Percentiles rank a stretch among this genome's conserved stretches.
Conservation (phyloP, 2,113 vertebrate genomes). For the Cariama cristata region DNA sequence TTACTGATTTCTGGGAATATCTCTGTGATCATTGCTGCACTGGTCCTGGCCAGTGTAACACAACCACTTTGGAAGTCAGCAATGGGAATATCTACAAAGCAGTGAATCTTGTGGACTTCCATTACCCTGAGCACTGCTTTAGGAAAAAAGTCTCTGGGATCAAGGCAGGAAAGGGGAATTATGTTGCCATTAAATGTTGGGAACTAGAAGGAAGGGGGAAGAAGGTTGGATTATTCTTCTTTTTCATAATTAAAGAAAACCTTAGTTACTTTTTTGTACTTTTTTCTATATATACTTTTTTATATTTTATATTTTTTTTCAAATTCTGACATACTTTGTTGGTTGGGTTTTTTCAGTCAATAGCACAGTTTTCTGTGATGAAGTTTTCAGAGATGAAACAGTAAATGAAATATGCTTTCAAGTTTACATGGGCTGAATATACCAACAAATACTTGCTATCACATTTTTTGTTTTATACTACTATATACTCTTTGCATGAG, state of each 20-base stretch:
- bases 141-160: background rate
- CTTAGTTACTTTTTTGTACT: accelerated
- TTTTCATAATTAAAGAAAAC: background rate
- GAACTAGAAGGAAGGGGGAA: background rate
- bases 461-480: background rate
- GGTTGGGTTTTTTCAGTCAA: background rate
- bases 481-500: background rate
- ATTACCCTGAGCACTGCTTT: background rate
- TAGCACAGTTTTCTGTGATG: background rate
- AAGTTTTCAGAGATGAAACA: background rate
- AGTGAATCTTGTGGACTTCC: background rate
- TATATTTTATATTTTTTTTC: background rate
- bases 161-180: background rate
- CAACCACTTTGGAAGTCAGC: background rate
- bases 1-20: background rate
- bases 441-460: background rate
- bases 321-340: background rate
- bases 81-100: background rate
- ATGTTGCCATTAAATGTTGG: background rate
- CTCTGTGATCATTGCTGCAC: background rate
- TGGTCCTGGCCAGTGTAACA: background rate
- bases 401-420: background rate
- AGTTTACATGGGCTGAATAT: background rate
- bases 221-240: accelerated
- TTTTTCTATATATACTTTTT: background rate